These are phyloP conservation scores for Mormyrus proboscirostris DNA, from an alignment of 2,797 vertebrate species.

Conservation along the genomic window DNA sequence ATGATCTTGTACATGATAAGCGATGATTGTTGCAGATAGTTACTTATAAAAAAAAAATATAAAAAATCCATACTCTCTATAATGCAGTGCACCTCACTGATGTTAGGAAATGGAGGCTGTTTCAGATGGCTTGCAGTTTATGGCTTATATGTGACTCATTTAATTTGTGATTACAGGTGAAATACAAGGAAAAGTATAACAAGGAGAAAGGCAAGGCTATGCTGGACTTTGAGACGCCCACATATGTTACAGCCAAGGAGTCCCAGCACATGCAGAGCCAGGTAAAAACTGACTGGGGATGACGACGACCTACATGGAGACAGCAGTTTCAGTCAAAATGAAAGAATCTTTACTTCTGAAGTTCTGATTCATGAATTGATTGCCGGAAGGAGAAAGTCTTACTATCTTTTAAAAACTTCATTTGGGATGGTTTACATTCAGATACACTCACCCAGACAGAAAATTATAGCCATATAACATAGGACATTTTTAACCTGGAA, in stretches of 20 bases:
- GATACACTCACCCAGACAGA: neutral
- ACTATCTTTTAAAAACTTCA: neutral
- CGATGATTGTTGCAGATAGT: neutral
- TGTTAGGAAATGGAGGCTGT: neutral
- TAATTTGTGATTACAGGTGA: conserved; percentile 67
- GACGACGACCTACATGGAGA: neutral
- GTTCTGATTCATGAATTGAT: neutral
- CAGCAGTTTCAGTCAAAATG: neutral
- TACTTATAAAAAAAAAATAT: neutral
- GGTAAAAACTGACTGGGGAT: conserved; percentile 54
- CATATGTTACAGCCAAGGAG: conserved; percentile 89
- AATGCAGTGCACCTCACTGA: neutral
- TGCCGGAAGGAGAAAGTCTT: neutral
- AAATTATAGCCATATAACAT: neutral
- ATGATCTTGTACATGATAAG: neutral
- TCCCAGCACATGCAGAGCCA: conserved; percentile 97
- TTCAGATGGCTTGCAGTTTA: neutral
- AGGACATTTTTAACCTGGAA: neutral
- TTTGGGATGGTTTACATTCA: neutral
- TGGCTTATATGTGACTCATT: conserved; percentile 61
- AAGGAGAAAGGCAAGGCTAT: conserved; percentile 92
- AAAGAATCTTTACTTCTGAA: neutral
- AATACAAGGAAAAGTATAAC: conserved; percentile 97
- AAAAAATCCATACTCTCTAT: neutral
- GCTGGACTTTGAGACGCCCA: conserved; percentile 97